phyloP scores from a whole-genome alignment of 2,888 invertebrate genomes.

The Lysandra coridon region DNA sequence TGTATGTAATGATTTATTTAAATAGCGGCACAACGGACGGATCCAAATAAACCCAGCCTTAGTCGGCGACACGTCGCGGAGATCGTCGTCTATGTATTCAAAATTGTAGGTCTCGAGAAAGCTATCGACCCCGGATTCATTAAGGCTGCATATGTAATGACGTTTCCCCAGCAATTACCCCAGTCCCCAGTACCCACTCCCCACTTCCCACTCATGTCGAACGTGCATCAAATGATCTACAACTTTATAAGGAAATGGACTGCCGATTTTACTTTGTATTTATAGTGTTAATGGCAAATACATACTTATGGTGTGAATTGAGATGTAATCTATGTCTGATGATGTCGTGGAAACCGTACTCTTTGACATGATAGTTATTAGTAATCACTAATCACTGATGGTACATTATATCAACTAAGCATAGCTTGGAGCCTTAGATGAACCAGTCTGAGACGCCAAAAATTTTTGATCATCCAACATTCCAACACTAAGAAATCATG shows the following conservation, averaged over 20 bases:
- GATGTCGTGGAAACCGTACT: background rate
- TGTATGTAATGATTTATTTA: no score
- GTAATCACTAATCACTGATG: no score
- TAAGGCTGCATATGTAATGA: slow-evolving; percentile 39
- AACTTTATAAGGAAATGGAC: background rate
- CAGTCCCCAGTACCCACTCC: background rate
- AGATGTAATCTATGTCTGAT: background rate
- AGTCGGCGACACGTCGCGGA: no score
- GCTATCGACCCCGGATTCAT: slow-evolving; percentile 40
- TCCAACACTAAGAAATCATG: no score
- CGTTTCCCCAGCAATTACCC: background rate
- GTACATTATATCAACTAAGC: no score
- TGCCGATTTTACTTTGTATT: background rate
- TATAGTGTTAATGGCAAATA: background rate
- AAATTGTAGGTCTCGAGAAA: slow-evolving; percentile 35
- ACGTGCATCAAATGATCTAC: slow-evolving; percentile 10
- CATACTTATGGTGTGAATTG: background rate
- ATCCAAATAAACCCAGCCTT: no score
- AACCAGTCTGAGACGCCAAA: no score
- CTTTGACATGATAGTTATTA: background rate
- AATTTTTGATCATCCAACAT: no score
- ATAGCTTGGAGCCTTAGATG: no score
- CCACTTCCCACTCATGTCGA: background rate
- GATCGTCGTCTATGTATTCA: slow-evolving; percentile 28
- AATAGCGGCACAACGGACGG: no score